Percentiles rank a stretch among this genome's conserved stretches.
Evolutionary conservation across 2,113 vertebrate species (phyloP).

Genomic region (Triplophysa siluroides): DNA sequence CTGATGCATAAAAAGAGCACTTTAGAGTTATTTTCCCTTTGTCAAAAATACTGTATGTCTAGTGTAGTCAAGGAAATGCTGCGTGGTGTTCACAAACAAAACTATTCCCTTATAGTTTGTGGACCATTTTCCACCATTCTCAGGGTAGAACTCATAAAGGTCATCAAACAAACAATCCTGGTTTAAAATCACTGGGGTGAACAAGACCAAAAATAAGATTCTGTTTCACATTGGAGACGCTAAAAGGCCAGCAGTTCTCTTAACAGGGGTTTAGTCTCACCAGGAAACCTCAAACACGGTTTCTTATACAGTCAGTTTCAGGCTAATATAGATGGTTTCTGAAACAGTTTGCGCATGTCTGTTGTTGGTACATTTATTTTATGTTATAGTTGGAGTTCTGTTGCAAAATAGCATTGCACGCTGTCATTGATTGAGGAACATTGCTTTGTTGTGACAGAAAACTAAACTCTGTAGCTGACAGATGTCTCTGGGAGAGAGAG

Average conservation of each 20-base stretch:
- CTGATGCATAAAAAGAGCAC: too few relatives aligned
- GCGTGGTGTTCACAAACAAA: not conserved
- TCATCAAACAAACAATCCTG: conserved; percentile 63
- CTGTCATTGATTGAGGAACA: conserved; percentile 65
- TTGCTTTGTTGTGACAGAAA: conserved; percentile 69
- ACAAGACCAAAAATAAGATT: conserved; percentile 31
- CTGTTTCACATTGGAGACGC: not conserved
- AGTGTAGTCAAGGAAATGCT: not conserved
- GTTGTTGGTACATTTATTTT: conserved; percentile 63
- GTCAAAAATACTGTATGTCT: too few relatives aligned
- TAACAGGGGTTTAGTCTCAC: not conserved
- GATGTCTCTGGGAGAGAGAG: conserved; percentile 56
- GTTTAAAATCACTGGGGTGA: conserved; percentile 50
- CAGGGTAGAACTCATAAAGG: conserved; percentile 55
- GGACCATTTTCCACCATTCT: not conserved
- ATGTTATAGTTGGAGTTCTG: conserved; percentile 50
- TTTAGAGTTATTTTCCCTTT: too few relatives aligned
- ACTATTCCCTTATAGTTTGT: not conserved
- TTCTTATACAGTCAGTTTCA: not conserved
- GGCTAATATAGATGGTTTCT: conserved; percentile 41
- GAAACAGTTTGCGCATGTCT: conserved; percentile 50
- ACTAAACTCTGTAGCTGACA: conserved; percentile 70
- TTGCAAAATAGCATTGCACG: conserved; percentile 56
- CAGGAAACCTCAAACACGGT: conserved; percentile 7
- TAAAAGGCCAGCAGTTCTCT: not conserved